phyloP scores from a whole-genome alignment of 1,140 invertebrate species.

The Cheumatopsyche charites region DNA sequence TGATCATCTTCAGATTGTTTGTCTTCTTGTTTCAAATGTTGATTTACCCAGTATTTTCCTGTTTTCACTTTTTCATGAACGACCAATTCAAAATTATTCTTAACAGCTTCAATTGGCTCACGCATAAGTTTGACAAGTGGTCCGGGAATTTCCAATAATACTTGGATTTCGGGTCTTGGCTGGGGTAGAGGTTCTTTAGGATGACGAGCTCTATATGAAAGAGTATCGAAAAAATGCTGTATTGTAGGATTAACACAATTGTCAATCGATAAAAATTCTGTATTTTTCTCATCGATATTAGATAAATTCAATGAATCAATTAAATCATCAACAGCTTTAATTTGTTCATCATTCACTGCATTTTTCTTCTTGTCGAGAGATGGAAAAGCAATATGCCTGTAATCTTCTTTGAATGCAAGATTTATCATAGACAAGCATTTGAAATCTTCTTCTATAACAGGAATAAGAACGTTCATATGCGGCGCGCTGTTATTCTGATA shows the following conservation, averaged over 20 bases:
- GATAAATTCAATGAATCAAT: conserved; percentile 59
- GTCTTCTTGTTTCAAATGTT: conserved; percentile 40
- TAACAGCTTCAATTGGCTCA: conserved; percentile 54
- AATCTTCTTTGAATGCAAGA: conserved; percentile 58
- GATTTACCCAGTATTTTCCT: conserved; percentile 47
- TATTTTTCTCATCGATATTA: conserved; percentile 57
- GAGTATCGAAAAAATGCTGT: conserved; percentile 58
- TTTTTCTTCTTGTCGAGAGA: conserved; percentile 55
- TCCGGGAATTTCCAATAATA: conserved; percentile 56
- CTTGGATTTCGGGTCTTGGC: conserved; percentile 57
- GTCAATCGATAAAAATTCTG: conserved; percentile 57
- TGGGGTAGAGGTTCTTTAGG: conserved; percentile 55
- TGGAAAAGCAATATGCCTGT: conserved; percentile 59
- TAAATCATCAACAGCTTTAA: conserved; percentile 56
- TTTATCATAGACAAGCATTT: conserved; percentile 55
- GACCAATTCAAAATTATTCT: conserved; percentile 54
- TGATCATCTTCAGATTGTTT: background rate
- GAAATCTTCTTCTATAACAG: conserved; percentile 53
- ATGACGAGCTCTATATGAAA: conserved; percentile 57
- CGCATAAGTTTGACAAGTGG: conserved; percentile 53
- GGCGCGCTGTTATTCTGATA: conserved; percentile 56
- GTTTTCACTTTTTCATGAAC: conserved; percentile 53
- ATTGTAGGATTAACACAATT: conserved; percentile 56
- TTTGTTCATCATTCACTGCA: conserved; percentile 53
- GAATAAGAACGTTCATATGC: conserved; percentile 58